Conservation (phyloP, 2,113 vertebrate species). For the Nettapus auritus region DNA sequence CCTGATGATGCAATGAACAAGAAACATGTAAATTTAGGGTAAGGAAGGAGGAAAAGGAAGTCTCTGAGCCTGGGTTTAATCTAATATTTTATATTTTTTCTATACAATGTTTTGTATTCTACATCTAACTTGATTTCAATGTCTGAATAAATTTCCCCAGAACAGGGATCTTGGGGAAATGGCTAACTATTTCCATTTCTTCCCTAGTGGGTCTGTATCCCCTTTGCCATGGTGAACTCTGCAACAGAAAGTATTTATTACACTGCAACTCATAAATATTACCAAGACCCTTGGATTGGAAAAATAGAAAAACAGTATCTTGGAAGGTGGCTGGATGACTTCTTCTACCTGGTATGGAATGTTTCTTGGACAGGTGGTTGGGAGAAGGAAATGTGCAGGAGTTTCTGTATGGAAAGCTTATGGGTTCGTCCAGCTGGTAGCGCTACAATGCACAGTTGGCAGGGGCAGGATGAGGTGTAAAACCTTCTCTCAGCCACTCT, state of each 20-base stretch:
- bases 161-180: neutral
- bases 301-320: conserved; percentile 66
- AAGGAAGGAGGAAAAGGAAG: neutral
- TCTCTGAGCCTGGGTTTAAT: neutral
- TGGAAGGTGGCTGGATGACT: conserved; percentile 78
- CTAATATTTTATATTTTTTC: neutral
- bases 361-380: neutral
- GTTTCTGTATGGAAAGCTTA: neutral
- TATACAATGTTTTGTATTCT: neutral
- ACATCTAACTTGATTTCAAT: neutral
- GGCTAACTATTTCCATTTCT: neutral
- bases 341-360: conserved; percentile 76
- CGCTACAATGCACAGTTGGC: neutral
- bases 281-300: conserved; percentile 77
- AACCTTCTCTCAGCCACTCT: neutral
- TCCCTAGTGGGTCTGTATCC: conserved; percentile 78
- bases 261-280: conserved; percentile 53
- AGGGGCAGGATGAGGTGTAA: neutral
- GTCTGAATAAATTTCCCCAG: neutral
- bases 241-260: conserved; percentile 66
- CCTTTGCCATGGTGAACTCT: conserved; percentile 77
- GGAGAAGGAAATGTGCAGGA: rapidly evolving
- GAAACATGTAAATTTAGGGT: neutral
- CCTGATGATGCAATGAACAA: neutral
- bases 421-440: neutral